Evolutionary conservation across 2,888 invertebrate species (phyloP).

Genomic region (Heliconius ethilla): DNA sequence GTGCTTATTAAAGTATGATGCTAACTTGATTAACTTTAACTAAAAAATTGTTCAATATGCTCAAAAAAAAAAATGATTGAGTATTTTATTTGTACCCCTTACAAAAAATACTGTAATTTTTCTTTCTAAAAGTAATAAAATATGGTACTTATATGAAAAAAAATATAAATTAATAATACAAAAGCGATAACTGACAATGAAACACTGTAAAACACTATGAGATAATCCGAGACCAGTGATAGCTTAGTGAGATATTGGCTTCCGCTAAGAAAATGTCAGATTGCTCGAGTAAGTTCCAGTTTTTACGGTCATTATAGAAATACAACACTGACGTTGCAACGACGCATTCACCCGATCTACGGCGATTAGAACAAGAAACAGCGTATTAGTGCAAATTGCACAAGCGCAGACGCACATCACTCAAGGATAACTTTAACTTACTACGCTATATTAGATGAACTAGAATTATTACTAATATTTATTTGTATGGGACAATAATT

Average conservation of each 20-base stretch:
- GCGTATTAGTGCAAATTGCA: slow-evolving; percentile 49
- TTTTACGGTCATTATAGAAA: slow-evolving; percentile 40
- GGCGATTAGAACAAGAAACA: slow-evolving; percentile 46
- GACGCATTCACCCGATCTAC: slow-evolving; percentile 36
- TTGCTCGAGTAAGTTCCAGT: slow-evolving; percentile 18
- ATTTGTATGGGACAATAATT: slow-evolving; percentile 33
- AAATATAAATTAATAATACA: not conserved
- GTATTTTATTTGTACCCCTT: not conserved
- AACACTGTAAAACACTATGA: not conserved
- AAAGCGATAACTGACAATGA: not conserved
- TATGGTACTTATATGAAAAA: not conserved
- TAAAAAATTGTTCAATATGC: not conserved
- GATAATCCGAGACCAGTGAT: not conserved
- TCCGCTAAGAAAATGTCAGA: slow-evolving; percentile 28
- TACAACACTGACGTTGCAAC: slow-evolving; percentile 33
- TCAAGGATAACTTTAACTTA: slow-evolving; percentile 36
- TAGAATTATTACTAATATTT: slow-evolving; percentile 28
- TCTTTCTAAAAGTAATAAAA: not conserved
- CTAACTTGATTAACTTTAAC: not conserved
- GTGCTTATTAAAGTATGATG: not conserved
- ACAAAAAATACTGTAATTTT: too few relatives aligned
- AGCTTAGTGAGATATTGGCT: slow-evolving; percentile 23
- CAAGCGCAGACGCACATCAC: slow-evolving; percentile 42
- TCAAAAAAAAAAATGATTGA: not conserved
- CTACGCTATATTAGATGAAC: slow-evolving; percentile 28